Conservation (phyloP, 2,113 vertebrate species). For the Pteronura brasiliensis region DNA sequence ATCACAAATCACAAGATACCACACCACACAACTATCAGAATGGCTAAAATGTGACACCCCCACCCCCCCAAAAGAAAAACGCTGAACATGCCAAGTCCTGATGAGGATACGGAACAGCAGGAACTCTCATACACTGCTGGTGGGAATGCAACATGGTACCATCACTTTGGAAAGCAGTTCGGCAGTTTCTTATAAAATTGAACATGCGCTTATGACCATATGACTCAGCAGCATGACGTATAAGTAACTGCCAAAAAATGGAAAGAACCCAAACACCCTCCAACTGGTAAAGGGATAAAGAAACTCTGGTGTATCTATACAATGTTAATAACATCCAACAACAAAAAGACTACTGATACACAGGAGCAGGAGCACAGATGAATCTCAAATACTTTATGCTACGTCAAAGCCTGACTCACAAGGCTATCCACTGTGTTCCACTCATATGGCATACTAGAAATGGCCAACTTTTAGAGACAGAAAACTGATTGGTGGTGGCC, state of each 20-base stretch:
- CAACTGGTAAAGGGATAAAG: neutral
- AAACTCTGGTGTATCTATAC: neutral
- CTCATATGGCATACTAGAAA: neutral
- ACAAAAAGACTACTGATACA: neutral
- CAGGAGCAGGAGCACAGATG: neutral
- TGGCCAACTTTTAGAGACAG: neutral
- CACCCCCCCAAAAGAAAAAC: too few species aligned
- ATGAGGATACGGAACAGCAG: fast-evolving
- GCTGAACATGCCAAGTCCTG: neutral
- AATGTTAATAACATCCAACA: neutral
- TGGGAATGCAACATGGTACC: neutral
- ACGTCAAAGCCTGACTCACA: neutral
- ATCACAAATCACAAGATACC: neutral
- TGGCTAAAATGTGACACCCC: neutral
- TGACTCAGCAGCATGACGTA: neutral
- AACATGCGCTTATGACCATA: neutral
- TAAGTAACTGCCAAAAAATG: neutral
- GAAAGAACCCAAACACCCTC: neutral
- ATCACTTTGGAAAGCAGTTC: neutral
- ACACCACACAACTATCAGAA: neutral
- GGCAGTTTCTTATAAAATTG: neutral
- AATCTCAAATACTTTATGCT: neutral
- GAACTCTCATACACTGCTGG: neutral
- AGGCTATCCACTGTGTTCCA: neutral
- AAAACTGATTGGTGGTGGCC: neutral